Base-by-base conservation (phyloP, 1,140 invertebrate genomes). In the Pseudomyrmex flavicornis region DNA sequence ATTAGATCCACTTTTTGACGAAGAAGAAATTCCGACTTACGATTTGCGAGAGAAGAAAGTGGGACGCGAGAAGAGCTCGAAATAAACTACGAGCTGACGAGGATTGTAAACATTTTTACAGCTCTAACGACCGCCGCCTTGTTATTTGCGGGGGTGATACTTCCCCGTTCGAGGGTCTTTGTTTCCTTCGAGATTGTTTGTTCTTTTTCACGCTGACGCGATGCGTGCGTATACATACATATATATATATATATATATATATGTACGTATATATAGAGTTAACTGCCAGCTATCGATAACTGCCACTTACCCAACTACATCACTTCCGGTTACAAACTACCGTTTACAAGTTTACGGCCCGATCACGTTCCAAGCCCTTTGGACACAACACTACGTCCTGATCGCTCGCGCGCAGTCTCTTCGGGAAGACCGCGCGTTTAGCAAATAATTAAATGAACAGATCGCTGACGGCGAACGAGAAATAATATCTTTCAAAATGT, bases 301-400 rank as follows among this genome's bases (percentile, higher is more conserved):
- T 87, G 86, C 91, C 90, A 92, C 88, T 93, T 92, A 92, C 61
- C 88, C 79, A 74, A 80, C 22, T 26, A 26, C 91, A 91, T 92
- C 92, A 92, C 92, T 93, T 93, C 92, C 92, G 92, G 91, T 93
- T 92, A 84, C 88, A 86, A 92, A 89, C 86, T 86, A 89, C 86
- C 88, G 90, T 92, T 93, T 92, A 92, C 86, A 85, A 91, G 83
- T 92, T 93, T 89, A 92, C 89, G 87, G 89, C 87, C 89, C 70
- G 59, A 44, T 76, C 69, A 46, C 79, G 26, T 68, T 56, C 35
- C 70, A 9, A 61, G 66, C 26, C 44, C 15, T 63, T 56, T 22
- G 35, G 17, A 12, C 62, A 74, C 35, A 35, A 35, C 35, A 50
- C 69, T 58, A 26, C 46, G 44, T 35, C 59, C 22, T 72, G 46